Base-by-base conservation (phyloP, 2,888 invertebrate species). In the Mesorhabditis spiculigera region DNA sequence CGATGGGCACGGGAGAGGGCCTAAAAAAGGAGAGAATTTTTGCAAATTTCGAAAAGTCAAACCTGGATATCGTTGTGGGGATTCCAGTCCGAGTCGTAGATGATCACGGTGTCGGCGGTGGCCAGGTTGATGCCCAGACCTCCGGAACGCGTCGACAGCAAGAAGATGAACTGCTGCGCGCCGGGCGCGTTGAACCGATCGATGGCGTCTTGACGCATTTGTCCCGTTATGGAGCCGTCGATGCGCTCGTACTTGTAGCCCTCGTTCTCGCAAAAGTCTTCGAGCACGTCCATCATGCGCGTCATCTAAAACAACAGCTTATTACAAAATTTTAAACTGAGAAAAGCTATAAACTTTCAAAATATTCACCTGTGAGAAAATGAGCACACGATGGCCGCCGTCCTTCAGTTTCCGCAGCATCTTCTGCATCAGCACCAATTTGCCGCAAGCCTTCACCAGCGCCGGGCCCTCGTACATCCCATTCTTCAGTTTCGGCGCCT, bases 1-100 rank as follows among this genome's bases (percentile, higher is more conserved):
- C 98, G 92, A 90, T 98, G 98, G 67, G 98, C 98, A 86, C 98
- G 90, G 5, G 95, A 96, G 88, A 99, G 97, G 0, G 85, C 85
- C 77, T 85, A 65, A 68, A 73, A 71, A 50, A 42, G n/a, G 45
- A 65, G 43, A 43, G 42, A 8, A 65, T n/a, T 16, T n/a, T 28
- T 13, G n/a, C 16, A 44, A 13, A 8, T 44, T 43, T 2, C 5
- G 5, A 16, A 44, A 41, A n/a, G 16, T 41, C 50, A n/a, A n/a
- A 78, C 79, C 73, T 82, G 82, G 85, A 84, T 82, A 64, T 98
- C 98, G 86, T 98, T 98, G 88, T 98, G 98, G 0, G 98, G 98
- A 91, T 99, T 98, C 98, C 98, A 98, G 88, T 98, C 98, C 0
- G 95, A 95, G 87, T 98, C 98, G 84, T 96, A 98, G 80, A 98